Percentiles rank a stretch among this genome's conserved stretches.
Conservation (phyloP, 2,113 vertebrate species). For the Dromiciops gliroides region DNA sequence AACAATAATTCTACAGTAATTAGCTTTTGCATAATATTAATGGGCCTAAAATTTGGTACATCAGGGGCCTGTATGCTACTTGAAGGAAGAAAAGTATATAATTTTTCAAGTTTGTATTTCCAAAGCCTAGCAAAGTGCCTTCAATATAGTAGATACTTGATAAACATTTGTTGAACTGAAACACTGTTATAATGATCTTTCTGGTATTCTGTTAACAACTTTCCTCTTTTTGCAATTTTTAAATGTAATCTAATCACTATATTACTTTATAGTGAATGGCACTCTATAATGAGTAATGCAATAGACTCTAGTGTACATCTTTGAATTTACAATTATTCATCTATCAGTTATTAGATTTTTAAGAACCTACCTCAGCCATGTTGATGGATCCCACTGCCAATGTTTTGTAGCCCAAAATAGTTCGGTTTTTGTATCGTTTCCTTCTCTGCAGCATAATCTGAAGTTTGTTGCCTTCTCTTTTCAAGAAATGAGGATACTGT, state of each 20-base stretch:
- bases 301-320: not conserved
- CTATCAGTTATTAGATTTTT: not conserved
- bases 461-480: constrained; percentile 96
- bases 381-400: constrained; percentile 92
- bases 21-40: not conserved
- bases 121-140: not conserved
- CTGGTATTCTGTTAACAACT: not conserved
- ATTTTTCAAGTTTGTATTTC: not conserved
- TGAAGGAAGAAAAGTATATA: not conserved
- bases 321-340: not conserved
- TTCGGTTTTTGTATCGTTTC: constrained; percentile 96
- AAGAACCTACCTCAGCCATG: constrained; percentile 93
- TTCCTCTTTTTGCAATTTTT: not conserved
- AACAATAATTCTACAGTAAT: not conserved
- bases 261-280: not conserved
- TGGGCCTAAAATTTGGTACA: not conserved
- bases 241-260: not conserved
- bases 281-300: not conserved
- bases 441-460: constrained; percentile 96
- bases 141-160: not conserved
- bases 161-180: not conserved
- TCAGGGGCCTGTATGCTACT: not conserved
- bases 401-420: constrained; percentile 96
- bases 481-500: constrained; percentile 97
- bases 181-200: not conserved